Evolutionary conservation across 2,797 vertebrate genomes (phyloP), one percentile per base, ranked within the genome.

Genomic region (Poeciliopsis paucimaculata): DNA sequence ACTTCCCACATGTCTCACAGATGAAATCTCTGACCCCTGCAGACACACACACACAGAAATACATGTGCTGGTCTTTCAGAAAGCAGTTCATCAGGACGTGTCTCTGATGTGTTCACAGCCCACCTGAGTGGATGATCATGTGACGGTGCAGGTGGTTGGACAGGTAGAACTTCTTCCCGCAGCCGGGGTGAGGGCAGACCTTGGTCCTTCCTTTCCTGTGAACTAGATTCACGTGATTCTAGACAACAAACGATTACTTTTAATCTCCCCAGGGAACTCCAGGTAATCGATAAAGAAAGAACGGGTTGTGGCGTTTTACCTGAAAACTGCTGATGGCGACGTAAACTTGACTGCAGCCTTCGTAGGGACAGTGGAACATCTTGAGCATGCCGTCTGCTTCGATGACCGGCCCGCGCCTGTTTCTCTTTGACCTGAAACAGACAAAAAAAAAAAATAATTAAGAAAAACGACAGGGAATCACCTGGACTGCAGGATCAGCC

Each of bases 111-210:
- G 20, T 13, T 41, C 20, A 36, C 64, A 18, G 45, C 80, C 55
- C 87, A 98, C 98, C 98, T 84, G 98, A 98, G 82, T 98, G 97
- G 88, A 97, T 98, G 90, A 98, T 97, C 98, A 97, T 97, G 90
- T 98, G 98, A 0, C 97, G 95, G 71, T 97, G 97, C 68, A 99
- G 96, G 89, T 98, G 98, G 86, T 97, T 97, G 0, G 97, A 97
- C 81, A 98, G 88, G 82, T 98, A 97, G 91, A 98, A 98, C 88
- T 97, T 97, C 83, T 98, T 98, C n/a, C 97, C 97, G 0, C 98
- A 98, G 88, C 97, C 97, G 0, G 97, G 97, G 86, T 98, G 97
- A 3, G 97, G 96, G 55, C 98, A 98, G 43, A 97, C 96, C 87
- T 98, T 98, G 75, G 96, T 97, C 84, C 96, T 96, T 10, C 97